These are phyloP conservation scores for Phengaris alcon DNA, from an alignment of 2,888 invertebrate species.

Conservation along the genomic window DNA sequence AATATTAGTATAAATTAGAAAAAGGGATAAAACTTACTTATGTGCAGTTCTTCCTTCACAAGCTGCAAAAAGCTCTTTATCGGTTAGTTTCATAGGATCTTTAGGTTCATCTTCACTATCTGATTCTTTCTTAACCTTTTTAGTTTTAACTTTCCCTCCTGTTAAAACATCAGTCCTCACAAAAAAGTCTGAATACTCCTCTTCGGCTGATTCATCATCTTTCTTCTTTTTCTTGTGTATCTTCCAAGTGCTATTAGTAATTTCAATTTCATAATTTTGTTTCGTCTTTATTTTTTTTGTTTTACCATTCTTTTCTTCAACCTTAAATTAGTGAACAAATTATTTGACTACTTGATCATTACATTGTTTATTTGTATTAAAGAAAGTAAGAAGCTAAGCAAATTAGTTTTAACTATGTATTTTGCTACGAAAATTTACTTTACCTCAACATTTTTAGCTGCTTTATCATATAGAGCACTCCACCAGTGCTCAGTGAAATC, in stretches of 20 bases:
- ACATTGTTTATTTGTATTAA: no score
- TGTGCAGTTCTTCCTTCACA: constrained; percentile 92
- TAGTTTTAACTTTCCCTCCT: constrained; percentile 53
- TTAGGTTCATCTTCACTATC: constrained; percentile 52
- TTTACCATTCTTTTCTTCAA: constrained; percentile 63
- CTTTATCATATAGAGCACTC: constrained; percentile 87
- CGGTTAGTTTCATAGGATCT: constrained; percentile 76
- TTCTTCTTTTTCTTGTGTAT: constrained; percentile 52
- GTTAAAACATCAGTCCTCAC: constrained; percentile 61
- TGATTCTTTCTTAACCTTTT: constrained; percentile 48
- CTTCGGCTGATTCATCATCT: constrained; percentile 42
- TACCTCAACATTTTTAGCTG: constrained; percentile 83
- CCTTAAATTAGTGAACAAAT: constrained; percentile 43
- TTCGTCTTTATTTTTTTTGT: constrained; percentile 66
- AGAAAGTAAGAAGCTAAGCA: no score
- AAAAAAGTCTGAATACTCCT: constrained; percentile 62
- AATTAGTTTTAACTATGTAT: no score
- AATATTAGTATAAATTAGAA: constrained; percentile 23
- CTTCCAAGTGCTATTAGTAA: constrained; percentile 66
- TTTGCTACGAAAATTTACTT: no score
- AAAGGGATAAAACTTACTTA: constrained; percentile 76
- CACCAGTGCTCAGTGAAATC: constrained; percentile 92
- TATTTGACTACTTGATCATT: no score
- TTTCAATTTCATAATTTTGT: constrained; percentile 55
- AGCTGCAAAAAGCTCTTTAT: constrained; percentile 88